phyloP scores from a whole-genome alignment of 2,797 vertebrate genomes.

The Australoheros facetus region DNA sequence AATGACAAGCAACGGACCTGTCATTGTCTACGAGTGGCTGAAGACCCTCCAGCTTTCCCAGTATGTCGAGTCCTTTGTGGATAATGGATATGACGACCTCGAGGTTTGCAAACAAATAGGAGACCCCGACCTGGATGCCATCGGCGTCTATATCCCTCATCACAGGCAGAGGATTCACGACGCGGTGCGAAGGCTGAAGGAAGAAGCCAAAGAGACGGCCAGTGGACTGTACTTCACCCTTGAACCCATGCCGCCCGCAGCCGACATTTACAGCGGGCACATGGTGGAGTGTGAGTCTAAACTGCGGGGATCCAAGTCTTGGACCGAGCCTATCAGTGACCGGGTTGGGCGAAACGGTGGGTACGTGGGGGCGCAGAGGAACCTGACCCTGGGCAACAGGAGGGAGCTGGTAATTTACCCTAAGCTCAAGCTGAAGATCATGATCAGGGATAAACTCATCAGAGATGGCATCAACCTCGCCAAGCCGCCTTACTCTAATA shows the following conservation, averaged over 20 bases:
- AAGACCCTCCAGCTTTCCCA: slow-evolving; percentile 93
- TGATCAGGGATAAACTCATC: slow-evolving; percentile 97
- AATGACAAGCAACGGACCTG: slow-evolving; percentile 89
- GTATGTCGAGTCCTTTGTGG: slow-evolving; percentile 95
- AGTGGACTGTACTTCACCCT: slow-evolving; percentile 93
- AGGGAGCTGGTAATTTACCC: slow-evolving; percentile 89
- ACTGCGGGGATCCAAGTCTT: slow-evolving; percentile 81
- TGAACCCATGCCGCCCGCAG: slow-evolving; percentile 83
- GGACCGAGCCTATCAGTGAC: slow-evolving; percentile 79
- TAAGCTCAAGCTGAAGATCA: slow-evolving; percentile 95
- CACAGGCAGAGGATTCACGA: slow-evolving; percentile 92
- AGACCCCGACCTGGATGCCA: slow-evolving; percentile 96
- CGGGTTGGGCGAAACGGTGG: slow-evolving; percentile 69
- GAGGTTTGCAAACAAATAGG: slow-evolving; percentile 99
- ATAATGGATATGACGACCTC: slow-evolving; percentile 98
- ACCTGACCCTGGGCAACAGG: slow-evolving; percentile 78
- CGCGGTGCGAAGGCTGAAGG: slow-evolving; percentile 90
- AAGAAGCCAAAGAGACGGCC: slow-evolving; percentile 88
- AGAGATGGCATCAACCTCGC: slow-evolving; percentile 93
- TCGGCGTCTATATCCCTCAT: slow-evolving; percentile 90
- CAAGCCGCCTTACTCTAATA: slow-evolving; percentile 90
- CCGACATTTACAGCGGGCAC: slow-evolving; percentile 78
- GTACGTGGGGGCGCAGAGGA: slow-evolving; percentile 75
- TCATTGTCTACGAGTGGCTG: slow-evolving; percentile 97
- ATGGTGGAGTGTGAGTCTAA: slow-evolving; percentile 80